phyloP scores from a whole-genome alignment of 1,140 invertebrate species.

The Odontomachus brunneus region DNA sequence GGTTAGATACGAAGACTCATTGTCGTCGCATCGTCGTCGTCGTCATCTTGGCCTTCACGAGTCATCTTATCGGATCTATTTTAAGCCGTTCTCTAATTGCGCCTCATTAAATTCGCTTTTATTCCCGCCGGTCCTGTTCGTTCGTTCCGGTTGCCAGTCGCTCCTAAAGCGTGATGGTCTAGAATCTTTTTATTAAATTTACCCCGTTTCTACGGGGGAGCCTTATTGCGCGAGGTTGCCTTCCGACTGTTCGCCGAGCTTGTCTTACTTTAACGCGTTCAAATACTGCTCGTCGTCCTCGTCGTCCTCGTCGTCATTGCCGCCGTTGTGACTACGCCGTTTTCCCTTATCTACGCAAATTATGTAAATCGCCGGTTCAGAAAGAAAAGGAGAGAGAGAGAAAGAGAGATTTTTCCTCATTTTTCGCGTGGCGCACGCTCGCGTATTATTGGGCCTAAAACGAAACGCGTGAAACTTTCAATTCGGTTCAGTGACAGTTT shows the following conservation, averaged over 20 bases:
- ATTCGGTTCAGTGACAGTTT: slow-evolving; percentile 31
- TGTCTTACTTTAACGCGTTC: slow-evolving; percentile 3
- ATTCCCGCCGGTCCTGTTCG: neutral
- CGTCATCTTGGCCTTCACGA: neutral
- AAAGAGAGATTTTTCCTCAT: slow-evolving; percentile 8
- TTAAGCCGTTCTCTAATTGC: slow-evolving; percentile 33
- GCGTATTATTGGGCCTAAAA: neutral
- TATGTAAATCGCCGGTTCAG: slow-evolving; percentile 39
- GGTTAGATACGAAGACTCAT: slow-evolving; percentile 5
- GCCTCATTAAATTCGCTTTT: slow-evolving; percentile 29
- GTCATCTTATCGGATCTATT: slow-evolving; percentile 36
- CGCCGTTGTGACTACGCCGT: neutral
- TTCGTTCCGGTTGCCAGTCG: slow-evolving; percentile 3
- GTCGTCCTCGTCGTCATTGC: too few species aligned
- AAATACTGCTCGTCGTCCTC: neutral
- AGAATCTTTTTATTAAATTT: slow-evolving; percentile 28
- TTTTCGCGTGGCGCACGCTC: neutral
- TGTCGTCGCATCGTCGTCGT: neutral
- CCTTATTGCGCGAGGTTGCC: slow-evolving; percentile 25
- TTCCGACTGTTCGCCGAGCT: neutral
- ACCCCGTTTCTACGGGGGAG: neutral
- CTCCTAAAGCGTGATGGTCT: slow-evolving; percentile 33
- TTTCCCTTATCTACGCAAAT: slow-evolving; percentile 20
- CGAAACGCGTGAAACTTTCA: neutral
- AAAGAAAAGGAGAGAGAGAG: too few species aligned